These are phyloP conservation scores for Drosophila crucigera DNA, from an alignment of 2,888 invertebrate species.

Conservation along the genomic window DNA sequence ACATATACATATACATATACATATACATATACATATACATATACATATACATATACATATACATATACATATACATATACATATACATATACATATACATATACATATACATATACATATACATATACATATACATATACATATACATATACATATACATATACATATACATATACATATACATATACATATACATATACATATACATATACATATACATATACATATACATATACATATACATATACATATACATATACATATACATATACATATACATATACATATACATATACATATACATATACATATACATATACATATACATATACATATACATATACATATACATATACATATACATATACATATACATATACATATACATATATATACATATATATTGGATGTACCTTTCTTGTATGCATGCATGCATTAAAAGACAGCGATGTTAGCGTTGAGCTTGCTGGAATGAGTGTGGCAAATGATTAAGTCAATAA, in stretches of 20 bases:
- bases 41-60: neutral
- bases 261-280: neutral
- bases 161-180: neutral
- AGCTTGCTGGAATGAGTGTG: conserved; percentile 10
- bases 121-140: neutral
- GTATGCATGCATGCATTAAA: conserved; percentile 32
- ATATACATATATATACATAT: neutral
- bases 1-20: neutral
- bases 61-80: neutral
- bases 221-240: neutral
- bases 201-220: neutral
- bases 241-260: neutral
- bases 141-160: neutral
- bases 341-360: neutral
- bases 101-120: neutral
- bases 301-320: neutral
- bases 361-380: neutral
- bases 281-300: neutral
- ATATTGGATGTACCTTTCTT: conserved; percentile 17
- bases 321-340: neutral
- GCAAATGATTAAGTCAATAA: conserved; percentile 9
- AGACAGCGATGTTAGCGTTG: conserved; percentile 22
- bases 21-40: neutral
- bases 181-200: neutral
- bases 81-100: neutral